phyloP scores from a whole-genome alignment of 1,140 invertebrate species.

The Penaeus indicus region DNA sequence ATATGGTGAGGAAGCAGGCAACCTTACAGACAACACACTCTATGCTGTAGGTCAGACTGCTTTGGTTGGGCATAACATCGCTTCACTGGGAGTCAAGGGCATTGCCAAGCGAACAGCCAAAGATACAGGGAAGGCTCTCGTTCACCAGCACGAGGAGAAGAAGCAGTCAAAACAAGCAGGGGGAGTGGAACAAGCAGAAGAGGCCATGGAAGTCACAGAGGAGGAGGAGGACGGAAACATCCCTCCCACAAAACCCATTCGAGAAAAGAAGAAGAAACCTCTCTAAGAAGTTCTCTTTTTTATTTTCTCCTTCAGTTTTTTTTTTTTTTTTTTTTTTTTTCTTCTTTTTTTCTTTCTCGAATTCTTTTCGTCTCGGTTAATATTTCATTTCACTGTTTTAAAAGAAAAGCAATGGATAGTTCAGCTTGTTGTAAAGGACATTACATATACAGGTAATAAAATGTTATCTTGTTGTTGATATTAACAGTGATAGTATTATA shows the following conservation, averaged over 20 bases:
- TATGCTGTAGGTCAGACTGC: slow-evolving; percentile 78
- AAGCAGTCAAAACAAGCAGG: background rate
- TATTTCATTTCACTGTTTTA: background rate
- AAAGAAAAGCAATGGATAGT: too few species aligned
- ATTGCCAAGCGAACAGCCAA: slow-evolving; percentile 78
- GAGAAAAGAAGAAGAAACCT: slow-evolving; percentile 41
- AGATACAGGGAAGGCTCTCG: slow-evolving; percentile 76
- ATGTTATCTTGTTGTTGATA: too few species aligned
- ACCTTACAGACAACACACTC: slow-evolving; percentile 75
- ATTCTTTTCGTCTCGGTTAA: too few species aligned
- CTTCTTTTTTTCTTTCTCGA: background rate
- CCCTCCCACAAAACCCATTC: slow-evolving; percentile 31
- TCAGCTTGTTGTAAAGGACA: too few species aligned
- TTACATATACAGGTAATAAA: too few species aligned
- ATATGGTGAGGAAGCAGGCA: slow-evolving; percentile 77
- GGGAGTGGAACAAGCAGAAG: slow-evolving; percentile 36
- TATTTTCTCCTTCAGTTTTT: too few species aligned
- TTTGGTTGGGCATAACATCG: slow-evolving; percentile 75
- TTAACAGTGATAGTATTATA: too few species aligned
- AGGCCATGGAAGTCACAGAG: slow-evolving; percentile 28
- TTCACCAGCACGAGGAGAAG: slow-evolving; percentile 70
- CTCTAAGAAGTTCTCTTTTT: background rate
- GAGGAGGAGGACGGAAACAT: background rate
- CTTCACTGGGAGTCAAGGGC: slow-evolving; percentile 77
- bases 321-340: too few species aligned